Conservation (phyloP, 2,113 vertebrate species). For the Motacilla tschutschensis region DNA sequence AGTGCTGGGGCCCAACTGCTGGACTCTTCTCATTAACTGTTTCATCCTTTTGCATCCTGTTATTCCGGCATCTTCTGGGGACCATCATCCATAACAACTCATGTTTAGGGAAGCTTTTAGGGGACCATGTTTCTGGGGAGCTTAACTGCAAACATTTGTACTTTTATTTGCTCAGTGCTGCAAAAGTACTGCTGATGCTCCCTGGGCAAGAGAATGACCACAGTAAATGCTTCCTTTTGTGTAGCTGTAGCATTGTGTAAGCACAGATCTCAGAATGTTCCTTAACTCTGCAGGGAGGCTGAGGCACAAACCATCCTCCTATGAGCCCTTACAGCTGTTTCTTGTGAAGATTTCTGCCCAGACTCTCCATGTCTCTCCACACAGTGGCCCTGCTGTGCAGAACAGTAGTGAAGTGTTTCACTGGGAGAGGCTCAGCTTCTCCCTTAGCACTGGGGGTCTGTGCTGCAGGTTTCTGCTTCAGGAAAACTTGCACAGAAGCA, state of each 20-base stretch:
- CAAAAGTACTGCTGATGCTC: not conserved
- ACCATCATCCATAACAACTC: not conserved
- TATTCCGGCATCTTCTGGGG: not conserved
- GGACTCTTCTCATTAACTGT: not conserved
- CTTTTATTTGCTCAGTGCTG: not conserved
- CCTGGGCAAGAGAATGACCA: not conserved
- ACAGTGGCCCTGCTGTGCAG: not conserved
- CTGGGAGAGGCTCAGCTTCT: not conserved
- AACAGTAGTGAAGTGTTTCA: not conserved
- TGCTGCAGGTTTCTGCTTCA: not conserved
- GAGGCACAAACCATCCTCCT: not conserved
- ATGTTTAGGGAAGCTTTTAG: not conserved
- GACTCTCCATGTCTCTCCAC: not conserved
- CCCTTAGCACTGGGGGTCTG: accelerated
- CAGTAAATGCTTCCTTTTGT: accelerated
- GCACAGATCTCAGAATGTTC: not conserved
- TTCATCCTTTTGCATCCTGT: not conserved
- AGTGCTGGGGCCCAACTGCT: not conserved
- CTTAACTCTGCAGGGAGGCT: not conserved
- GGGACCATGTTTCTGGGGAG: no score
- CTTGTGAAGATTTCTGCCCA: not conserved
- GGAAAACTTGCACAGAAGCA: not conserved
- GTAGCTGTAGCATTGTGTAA: not conserved
- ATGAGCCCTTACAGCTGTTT: not conserved
- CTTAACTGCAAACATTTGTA: not conserved